Evolutionary conservation across 2,113 vertebrate genomes (phyloP).

Genomic region (Corythornis vintsioides): DNA sequence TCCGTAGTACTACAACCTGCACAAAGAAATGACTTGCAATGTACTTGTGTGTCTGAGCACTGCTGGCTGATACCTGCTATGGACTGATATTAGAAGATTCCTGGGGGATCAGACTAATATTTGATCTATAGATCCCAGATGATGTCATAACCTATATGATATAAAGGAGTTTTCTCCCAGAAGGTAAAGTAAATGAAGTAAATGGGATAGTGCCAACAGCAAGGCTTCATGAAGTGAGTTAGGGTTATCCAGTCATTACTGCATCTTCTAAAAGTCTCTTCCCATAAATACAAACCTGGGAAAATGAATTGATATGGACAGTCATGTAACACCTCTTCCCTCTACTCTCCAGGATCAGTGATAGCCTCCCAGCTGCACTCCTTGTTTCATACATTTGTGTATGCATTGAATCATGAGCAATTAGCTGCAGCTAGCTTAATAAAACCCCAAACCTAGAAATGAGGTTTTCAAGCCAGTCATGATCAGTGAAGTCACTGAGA

Average conservation of each 20-base stretch:
- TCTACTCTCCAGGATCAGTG: background rate
- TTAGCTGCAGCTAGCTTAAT: background rate
- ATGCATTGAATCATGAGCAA: background rate
- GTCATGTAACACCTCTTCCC: background rate
- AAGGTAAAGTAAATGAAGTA: background rate
- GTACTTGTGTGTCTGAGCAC: rapidly evolving
- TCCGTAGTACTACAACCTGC: background rate
- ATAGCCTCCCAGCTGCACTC: background rate
- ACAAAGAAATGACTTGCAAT: background rate
- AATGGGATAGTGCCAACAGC: background rate
- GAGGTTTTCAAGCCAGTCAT: background rate
- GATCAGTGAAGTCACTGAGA: background rate
- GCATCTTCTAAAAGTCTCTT: background rate
- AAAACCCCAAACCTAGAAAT: background rate
- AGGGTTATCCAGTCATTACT: background rate
- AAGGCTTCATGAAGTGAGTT: background rate
- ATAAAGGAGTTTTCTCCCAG: background rate
- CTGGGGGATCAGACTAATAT: background rate
- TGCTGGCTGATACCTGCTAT: rapidly evolving
- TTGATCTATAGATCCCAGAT: background rate
- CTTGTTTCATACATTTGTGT: background rate
- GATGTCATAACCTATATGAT: background rate
- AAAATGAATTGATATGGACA: background rate
- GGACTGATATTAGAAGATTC: background rate
- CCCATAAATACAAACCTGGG: background rate